Evolutionary conservation across 2,888 invertebrate genomes (phyloP).

Genomic region (Rhagonycha fulva): DNA sequence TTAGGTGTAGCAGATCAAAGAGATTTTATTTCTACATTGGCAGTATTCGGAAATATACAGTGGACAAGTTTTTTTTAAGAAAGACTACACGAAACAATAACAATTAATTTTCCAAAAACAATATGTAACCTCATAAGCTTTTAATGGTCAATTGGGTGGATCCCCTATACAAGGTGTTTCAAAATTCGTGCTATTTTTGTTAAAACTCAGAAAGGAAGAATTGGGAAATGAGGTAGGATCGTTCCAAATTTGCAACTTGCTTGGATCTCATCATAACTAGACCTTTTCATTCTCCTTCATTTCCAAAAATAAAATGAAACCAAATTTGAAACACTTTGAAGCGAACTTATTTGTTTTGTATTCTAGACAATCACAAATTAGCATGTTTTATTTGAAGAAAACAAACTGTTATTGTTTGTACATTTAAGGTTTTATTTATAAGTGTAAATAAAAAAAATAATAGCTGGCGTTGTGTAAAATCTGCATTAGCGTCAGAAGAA

Average conservation of each 20-base stretch:
- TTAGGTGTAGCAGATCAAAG: no score
- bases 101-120: not conserved
- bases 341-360: constrained; percentile 13
- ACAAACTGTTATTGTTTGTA: constrained; percentile 23
- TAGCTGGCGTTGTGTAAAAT: constrained; percentile 10
- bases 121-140: not conserved
- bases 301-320: not conserved
- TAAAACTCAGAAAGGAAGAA: not conserved
- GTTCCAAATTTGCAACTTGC: not conserved
- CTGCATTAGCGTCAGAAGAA: constrained; percentile 16
- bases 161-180: constrained; percentile 8
- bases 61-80: no score
- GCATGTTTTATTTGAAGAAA: constrained; percentile 7
- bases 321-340: constrained; percentile 13
- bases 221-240: not conserved
- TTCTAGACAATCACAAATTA: constrained; percentile 30
- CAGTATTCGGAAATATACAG: no score
- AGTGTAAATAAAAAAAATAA: constrained; percentile 24
- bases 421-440: constrained; percentile 25
- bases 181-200: not conserved
- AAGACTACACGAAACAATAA: no score
- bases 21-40: no score
- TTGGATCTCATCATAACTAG: not conserved
- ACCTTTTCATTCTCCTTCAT: not conserved
- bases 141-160: not conserved